Base-by-base conservation (phyloP, 2,113 vertebrate genomes). In the Corydoras maculifer region DNA sequence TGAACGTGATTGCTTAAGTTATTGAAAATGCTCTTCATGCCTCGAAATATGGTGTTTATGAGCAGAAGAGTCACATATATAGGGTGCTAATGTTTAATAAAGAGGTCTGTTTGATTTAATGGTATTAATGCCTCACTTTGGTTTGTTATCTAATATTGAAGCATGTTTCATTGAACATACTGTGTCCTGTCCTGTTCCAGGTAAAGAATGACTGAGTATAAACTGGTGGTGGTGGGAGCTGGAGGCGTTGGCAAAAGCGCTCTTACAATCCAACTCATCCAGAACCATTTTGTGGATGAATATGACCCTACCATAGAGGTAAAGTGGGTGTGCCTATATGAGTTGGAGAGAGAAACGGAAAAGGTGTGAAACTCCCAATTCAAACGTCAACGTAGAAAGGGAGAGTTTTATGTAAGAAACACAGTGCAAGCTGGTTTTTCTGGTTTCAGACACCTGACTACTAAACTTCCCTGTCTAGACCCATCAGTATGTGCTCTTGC, bases 221-320 rank as follows among this genome's bases (percentile, higher is more conserved):
- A 90, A 70, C 82, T 90, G 82, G 89, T 90, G 70, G 89, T 90
- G 54, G 89, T 90, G 77, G 89, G 89, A 81, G 89, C 89, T 87
- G 89, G 89, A 69, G 89, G 89, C 1, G 89, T 90, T 61, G 89
- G 89, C 71, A 90, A 90, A 82, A 90, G 89, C 18, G 89, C 89
- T 29, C 88, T 90, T 48, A 90, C 89, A 8, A 90, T 90, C 73
- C 89, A 90, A 65, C 89, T 90, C 80, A 90, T 90, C 84, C 89
- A 90, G 84, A 90, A 90, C 80, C 89, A 90, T 68, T 90, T 90
- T 74, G 89, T 90, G 77, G 89, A 90, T 78, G 89, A 90, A 86
- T 90, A 90, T 60, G 89, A 90, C 75, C 89, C 89, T 5, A 90
- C 89, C n/a, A 90, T 90, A 66, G 89, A 90, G 88, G 88, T 89